Conservation (phyloP, 2,113 vertebrate genomes). For the Vidua chalybeata region DNA sequence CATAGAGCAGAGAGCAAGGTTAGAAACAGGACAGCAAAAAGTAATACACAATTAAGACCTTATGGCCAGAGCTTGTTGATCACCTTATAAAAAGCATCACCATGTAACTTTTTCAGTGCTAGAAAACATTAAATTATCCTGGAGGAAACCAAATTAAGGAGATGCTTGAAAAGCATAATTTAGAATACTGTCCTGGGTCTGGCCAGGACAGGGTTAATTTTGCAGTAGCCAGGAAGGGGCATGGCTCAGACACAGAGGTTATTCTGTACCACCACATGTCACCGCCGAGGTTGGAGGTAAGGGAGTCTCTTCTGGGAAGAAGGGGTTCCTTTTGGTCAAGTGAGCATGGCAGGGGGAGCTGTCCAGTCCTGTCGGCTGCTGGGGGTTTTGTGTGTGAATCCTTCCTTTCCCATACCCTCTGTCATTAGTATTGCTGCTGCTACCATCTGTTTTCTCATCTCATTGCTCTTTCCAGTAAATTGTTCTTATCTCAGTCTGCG, state of each 20-base stretch:
- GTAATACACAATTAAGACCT: not conserved
- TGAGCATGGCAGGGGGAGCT: not conserved
- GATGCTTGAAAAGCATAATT: not conserved
- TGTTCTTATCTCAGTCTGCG: not conserved
- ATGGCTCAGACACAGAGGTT: not conserved
- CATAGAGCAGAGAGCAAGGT: accelerated
- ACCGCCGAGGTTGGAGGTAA: not conserved
- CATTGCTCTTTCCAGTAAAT: not conserved
- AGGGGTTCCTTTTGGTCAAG: not conserved
- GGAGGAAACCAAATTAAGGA: not conserved
- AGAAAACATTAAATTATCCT: not conserved
- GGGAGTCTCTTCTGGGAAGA: not conserved
- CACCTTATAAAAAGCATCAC: not conserved
- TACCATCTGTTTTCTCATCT: not conserved
- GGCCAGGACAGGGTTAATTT: not conserved
- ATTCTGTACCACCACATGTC: not conserved
- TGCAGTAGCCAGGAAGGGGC: not conserved
- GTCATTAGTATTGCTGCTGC: not conserved
- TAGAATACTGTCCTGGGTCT: not conserved
- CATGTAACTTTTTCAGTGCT: not conserved
- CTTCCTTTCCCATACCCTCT: not conserved
- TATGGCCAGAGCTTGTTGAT: not conserved
- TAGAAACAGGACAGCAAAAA: not conserved
- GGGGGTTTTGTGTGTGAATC: not conserved
- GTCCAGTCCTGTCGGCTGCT: not conserved